Conservation (phyloP, 2,888 invertebrate genomes). For the Phragmatobia fuliginosa region DNA sequence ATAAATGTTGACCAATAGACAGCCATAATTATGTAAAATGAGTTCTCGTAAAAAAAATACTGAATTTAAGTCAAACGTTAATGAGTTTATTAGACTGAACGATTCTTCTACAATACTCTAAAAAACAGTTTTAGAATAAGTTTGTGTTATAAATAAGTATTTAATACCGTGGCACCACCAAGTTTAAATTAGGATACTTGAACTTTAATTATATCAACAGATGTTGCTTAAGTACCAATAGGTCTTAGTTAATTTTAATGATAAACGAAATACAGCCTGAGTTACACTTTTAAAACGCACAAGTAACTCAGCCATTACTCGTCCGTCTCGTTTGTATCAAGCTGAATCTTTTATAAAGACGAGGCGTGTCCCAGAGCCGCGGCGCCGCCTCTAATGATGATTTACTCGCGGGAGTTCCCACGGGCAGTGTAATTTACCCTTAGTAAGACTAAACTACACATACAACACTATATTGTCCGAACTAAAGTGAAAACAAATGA, state of each 20-base stretch:
- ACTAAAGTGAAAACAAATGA: slow-evolving; percentile 84
- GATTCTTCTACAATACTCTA: not conserved
- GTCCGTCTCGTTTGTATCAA: slow-evolving; percentile 77
- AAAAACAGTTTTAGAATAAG: not conserved
- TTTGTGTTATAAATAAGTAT: not conserved
- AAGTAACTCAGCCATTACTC: slow-evolving; percentile 66
- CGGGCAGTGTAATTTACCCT: slow-evolving; percentile 83
- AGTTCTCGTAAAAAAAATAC: no score
- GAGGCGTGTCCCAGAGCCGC: slow-evolving; percentile 71
- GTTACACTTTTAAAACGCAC: slow-evolving; percentile 45
- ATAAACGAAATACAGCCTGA: slow-evolving; percentile 51
- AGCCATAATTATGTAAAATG: slow-evolving; percentile 39
- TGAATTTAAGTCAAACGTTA: no score
- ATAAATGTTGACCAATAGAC: slow-evolving; percentile 35
- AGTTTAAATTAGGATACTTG: slow-evolving; percentile 38
- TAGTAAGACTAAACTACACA: slow-evolving; percentile 63
- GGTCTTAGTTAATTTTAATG: slow-evolving; percentile 55
- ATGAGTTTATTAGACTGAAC: not conserved
- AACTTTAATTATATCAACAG: slow-evolving; percentile 29
- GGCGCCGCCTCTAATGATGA: slow-evolving; percentile 77
- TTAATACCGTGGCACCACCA: not conserved
- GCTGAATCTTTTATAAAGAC: slow-evolving; percentile 84
- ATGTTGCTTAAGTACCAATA: slow-evolving; percentile 40
- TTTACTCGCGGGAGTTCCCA: slow-evolving; percentile 77
- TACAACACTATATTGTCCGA: slow-evolving; percentile 70